These are phyloP conservation scores for Archips crataeganus DNA, from an alignment of 2,888 invertebrate species.

Conservation along the genomic window DNA sequence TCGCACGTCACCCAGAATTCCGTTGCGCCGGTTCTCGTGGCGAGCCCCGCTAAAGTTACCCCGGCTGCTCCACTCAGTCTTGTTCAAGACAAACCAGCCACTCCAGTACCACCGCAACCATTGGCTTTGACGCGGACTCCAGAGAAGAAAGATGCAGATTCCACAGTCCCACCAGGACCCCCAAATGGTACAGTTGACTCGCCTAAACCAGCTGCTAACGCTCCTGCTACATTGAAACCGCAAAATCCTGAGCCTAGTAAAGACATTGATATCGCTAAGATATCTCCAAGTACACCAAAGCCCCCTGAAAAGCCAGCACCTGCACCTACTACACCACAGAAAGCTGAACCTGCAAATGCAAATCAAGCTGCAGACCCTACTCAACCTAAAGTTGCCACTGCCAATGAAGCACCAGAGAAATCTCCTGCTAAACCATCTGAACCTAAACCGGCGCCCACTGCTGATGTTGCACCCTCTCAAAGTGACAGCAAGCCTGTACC, in stretches of 20 bases:
- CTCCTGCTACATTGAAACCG: conserved; percentile 67
- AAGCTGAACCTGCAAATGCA: conserved; percentile 62
- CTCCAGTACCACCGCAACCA: conserved; percentile 58
- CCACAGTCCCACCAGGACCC: conserved; percentile 58
- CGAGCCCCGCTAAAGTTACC: conserved; percentile 70
- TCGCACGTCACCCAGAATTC: conserved; percentile 78
- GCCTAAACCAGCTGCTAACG: conserved; percentile 68
- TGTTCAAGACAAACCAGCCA: conserved; percentile 72
- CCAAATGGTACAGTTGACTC: conserved; percentile 79
- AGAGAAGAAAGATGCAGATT: conserved; percentile 78
- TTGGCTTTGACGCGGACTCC: conserved; percentile 79
- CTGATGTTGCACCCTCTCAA: conserved; percentile 74
- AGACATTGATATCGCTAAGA: conserved; percentile 78
- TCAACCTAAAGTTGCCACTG: conserved; percentile 73
- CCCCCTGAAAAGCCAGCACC: conserved; percentile 73
- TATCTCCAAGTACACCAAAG: conserved; percentile 78
- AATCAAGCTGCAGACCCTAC: conserved; percentile 62
- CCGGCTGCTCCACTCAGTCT: conserved; percentile 76
- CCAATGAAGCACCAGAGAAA: conserved; percentile 73
- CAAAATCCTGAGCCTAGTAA: conserved; percentile 74
- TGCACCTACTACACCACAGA: conserved; percentile 69
- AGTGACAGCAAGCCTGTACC: conserved; percentile 75
- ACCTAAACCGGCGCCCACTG: conserved; percentile 69
- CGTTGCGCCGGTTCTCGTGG: conserved; percentile 63
- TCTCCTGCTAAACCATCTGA: conserved; percentile 74